A percentile compares a stretch with the other conserved stretches of the same genome.
Evolutionary conservation across 2,888 invertebrate genomes (phyloP).

Genomic region (Elaeidobius kamerunicus): DNA sequence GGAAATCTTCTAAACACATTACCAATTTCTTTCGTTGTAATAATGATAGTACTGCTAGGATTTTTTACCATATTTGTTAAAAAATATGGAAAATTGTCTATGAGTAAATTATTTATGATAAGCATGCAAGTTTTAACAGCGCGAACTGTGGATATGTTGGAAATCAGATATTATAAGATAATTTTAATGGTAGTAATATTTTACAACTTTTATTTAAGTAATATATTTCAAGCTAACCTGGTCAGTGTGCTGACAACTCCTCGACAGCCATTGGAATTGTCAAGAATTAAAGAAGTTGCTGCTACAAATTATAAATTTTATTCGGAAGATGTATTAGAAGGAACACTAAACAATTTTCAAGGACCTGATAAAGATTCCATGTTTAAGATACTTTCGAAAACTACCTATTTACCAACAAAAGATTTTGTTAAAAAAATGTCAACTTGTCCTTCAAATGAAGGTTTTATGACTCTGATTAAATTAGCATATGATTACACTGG

Average conservation of each 20-base stretch:
- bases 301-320: not conserved
- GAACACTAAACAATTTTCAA: not conserved
- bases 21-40: not conserved
- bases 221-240: conserved; percentile 14
- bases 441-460: conserved; percentile 2
- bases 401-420: conserved; percentile 1
- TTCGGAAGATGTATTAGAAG: conserved; percentile 1
- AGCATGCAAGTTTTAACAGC: conserved; percentile 2
- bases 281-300: conserved; percentile 6
- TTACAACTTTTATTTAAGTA: conserved; percentile 8
- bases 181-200: conserved; percentile 15
- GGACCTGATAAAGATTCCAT: not conserved
- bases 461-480: conserved; percentile 3
- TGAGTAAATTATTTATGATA: conserved; percentile 7
- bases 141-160: not conserved
- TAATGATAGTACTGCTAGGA: not conserved
- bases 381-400: conserved; percentile 3
- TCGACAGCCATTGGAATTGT: not conserved
- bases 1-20: conserved; percentile 1
- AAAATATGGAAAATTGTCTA: not conserved
- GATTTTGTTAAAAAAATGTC: conserved; percentile 4
- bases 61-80: conserved; percentile 3
- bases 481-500: conserved; percentile 4
- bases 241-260: conserved; percentile 10
- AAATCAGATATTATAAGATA: conserved; percentile 7